Evolutionary conservation across 2,888 invertebrate genomes (phyloP).

Genomic region (Eremobia ochroleuca): DNA sequence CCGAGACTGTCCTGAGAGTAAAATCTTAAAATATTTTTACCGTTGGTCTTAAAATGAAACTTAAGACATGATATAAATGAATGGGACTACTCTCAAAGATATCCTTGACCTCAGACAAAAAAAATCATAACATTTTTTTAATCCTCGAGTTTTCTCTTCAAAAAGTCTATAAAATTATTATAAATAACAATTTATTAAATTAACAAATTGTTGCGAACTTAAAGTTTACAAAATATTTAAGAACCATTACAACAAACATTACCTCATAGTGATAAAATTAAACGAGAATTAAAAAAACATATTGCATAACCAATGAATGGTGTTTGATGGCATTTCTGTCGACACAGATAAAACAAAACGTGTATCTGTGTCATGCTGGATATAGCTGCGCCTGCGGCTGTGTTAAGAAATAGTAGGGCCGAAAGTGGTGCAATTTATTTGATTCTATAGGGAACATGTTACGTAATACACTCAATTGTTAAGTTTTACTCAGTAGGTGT

Average conservation of each 20-base stretch:
- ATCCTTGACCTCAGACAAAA: not conserved
- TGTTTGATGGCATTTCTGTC: constrained; percentile 29
- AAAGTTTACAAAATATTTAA: constrained; percentile 20
- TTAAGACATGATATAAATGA: not conserved
- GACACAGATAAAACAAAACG: not conserved
- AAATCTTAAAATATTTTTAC: constrained; percentile 10
- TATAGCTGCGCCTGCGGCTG: constrained; percentile 19
- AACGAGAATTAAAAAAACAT: constrained; percentile 8
- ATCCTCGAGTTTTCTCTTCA: not conserved
- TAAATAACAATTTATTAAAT: constrained; percentile 5
- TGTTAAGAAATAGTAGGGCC: not conserved
- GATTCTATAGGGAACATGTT: constrained; percentile 2
- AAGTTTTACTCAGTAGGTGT: not conserved
- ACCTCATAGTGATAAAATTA: constrained; percentile 1
- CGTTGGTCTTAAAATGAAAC: not conserved
- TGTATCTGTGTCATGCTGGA: constrained; percentile 5
- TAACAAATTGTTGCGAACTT: constrained; percentile 1
- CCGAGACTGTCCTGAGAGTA: not conserved
- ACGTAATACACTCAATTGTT: not conserved
- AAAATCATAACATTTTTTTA: not conserved
- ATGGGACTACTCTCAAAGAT: constrained; percentile 5
- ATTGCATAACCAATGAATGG: constrained; percentile 10
- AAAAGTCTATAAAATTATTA: not conserved
- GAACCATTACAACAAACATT: constrained; percentile 23
- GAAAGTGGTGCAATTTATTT: constrained; percentile 6